phyloP scores from a whole-genome alignment of 2,888 invertebrate species.

The Cyclophora punctaria region DNA sequence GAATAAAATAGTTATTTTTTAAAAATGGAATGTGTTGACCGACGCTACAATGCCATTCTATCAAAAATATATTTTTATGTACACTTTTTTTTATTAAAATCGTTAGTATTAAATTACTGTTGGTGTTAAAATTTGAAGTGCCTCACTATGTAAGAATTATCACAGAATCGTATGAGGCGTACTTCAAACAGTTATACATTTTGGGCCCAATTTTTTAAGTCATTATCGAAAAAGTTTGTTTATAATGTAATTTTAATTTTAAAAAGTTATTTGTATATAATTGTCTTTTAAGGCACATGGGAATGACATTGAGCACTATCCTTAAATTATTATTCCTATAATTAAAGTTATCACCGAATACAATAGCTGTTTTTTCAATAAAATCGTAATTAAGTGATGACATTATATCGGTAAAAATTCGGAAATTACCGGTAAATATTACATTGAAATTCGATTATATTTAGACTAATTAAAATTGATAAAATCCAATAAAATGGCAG shows the following conservation, averaged over 20 bases:
- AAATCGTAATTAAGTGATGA: conserved; percentile 25
- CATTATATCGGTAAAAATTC: conserved; percentile 40
- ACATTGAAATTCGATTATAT: conserved; percentile 21
- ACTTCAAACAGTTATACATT: conserved; percentile 47
- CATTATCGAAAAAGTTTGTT: not conserved
- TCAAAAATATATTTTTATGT: conserved; percentile 15
- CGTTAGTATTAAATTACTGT: conserved; percentile 17
- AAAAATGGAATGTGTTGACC: conserved; percentile 52
- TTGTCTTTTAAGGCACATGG: conserved; percentile 49
- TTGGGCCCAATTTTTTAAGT: conserved; percentile 25
- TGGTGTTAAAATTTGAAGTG: conserved; percentile 54
- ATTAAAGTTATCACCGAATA: conserved; percentile 28
- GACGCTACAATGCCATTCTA: conserved; percentile 59
- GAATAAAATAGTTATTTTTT: conserved; percentile 44
- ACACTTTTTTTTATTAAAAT: conserved; percentile 14
- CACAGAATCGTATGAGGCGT: conserved; percentile 70
- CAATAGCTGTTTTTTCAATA: conserved; percentile 26
- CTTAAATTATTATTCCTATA: conserved; percentile 10
- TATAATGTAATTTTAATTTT: not conserved
- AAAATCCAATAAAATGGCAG: conserved; percentile 69
- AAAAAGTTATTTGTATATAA: conserved; percentile 15
- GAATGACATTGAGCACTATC: conserved; percentile 67
- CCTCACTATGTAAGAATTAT: conserved; percentile 71
- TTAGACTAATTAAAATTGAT: conserved; percentile 50
- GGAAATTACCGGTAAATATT: conserved; percentile 35